phyloP scores from a whole-genome alignment of 1,140 invertebrate genomes.

The Spodoptera litura region DNA sequence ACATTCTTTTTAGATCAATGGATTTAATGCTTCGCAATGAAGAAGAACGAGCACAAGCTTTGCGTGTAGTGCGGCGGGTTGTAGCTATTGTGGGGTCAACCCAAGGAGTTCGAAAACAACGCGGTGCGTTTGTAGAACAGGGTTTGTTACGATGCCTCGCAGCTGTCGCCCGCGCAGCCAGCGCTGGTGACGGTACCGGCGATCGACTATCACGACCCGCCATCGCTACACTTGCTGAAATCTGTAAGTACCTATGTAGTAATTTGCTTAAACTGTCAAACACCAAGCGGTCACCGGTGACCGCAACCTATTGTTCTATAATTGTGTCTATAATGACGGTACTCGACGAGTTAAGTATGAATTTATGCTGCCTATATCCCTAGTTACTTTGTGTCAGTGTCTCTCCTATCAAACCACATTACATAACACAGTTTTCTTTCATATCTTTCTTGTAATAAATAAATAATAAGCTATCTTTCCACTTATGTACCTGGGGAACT shows the following conservation, averaged over 20 bases:
- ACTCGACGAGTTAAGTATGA: too few species aligned
- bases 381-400: too few species aligned
- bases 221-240: conserved; percentile 94
- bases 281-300: too few species aligned
- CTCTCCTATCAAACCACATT: too few species aligned
- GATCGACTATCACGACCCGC: conserved; percentile 93
- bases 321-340: too few species aligned
- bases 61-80: conserved; percentile 92
- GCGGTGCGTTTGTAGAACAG: conserved; percentile 68
- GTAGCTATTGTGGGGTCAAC: conserved; percentile 86
- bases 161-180: conserved; percentile 91
- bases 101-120: conserved; percentile 88
- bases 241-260: conserved; percentile 82
- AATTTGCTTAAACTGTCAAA: too few species aligned
- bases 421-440: too few species aligned
- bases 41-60: conserved; percentile 95
- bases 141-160: conserved; percentile 89
- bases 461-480: too few species aligned
- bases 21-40: conserved; percentile 95
- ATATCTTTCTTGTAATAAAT: too few species aligned
- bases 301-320: too few species aligned
- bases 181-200: conserved; percentile 69
- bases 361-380: too few species aligned
- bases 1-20: conserved; percentile 87
- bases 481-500: too few species aligned